A percentile compares a stretch with the other conserved stretches of the same genome.
These are phyloP conservation scores for Aurelia coerulea DNA, from an alignment of 30 jellyfish, hydroid and myxozoan species.

Conservation along the genomic window DNA sequence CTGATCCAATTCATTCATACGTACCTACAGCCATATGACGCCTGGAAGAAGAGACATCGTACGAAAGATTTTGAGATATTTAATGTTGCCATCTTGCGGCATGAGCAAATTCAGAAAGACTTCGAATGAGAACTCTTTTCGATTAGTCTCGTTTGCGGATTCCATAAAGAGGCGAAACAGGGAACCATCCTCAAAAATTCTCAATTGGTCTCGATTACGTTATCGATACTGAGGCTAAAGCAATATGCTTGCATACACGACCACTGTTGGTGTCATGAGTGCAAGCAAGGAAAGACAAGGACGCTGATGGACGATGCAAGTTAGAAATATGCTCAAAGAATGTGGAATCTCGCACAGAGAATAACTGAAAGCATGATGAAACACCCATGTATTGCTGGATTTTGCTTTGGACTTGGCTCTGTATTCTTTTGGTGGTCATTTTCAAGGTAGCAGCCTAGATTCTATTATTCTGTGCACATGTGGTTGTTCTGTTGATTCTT, in stretches of 20 bases:
- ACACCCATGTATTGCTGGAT: conserved; percentile 49
- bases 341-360: not conserved
- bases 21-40: too few relatives aligned
- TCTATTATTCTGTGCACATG: too few relatives aligned
- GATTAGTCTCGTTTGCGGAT: not conserved
- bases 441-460: conserved; percentile 9
- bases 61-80: too few relatives aligned
- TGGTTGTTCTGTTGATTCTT: too few relatives aligned
- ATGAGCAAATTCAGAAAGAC: too few relatives aligned
- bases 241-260: conserved; percentile 28
- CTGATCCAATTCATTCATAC: too few relatives aligned
- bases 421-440: conserved; percentile 39
- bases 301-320: too few relatives aligned
- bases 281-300: not conserved
- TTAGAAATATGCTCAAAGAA: not conserved
- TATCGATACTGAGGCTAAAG: not conserved
- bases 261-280: not conserved
- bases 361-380: conserved; percentile 18
- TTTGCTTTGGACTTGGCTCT: conserved; percentile 21
- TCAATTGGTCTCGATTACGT: conserved; percentile 35
- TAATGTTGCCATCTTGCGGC: too few relatives aligned
- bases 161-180: not conserved
- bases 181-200: not conserved
- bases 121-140: too few relatives aligned
- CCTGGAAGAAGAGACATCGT: too few relatives aligned